A percentile compares a stretch with the other conserved stretches of the same genome.
phyloP scores from a whole-genome alignment of 2,797 vertebrate genomes.

The Melanotaenia trifasciata region DNA sequence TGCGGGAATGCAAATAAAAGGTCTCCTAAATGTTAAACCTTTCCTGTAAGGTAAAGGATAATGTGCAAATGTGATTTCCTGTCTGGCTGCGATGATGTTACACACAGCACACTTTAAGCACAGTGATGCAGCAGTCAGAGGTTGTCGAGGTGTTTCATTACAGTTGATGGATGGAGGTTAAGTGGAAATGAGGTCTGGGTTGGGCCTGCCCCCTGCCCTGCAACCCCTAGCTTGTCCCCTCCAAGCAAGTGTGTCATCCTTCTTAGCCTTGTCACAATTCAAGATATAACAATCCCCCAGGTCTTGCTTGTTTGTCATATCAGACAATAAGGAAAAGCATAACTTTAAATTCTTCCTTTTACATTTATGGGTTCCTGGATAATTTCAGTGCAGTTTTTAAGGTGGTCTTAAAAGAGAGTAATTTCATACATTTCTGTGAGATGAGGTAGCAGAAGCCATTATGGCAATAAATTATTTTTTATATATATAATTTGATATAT shows the following conservation, averaged over 20 bases:
- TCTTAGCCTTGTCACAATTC: constrained; percentile 14
- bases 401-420: not conserved
- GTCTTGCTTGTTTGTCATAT: not conserved
- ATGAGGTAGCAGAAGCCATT: not conserved
- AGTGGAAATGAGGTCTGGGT: constrained; percentile 22
- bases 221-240: constrained; percentile 34
- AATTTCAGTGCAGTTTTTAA: not conserved
- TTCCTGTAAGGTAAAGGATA: not conserved
- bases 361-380: not conserved
- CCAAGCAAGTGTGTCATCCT: constrained; percentile 46
- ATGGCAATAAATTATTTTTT: not conserved
- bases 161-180: constrained; percentile 47
- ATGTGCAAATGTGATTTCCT: not conserved
- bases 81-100: not conserved
- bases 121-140: constrained; percentile 17
- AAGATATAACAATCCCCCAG: constrained; percentile 51
- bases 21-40: not conserved
- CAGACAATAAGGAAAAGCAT: not conserved
- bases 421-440: not conserved
- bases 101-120: not conserved
- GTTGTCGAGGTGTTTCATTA: constrained; percentile 62
- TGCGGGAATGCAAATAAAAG: not conserved
- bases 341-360: not conserved
- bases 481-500: constrained; percentile 7
- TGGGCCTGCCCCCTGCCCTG: not conserved